Conservation (phyloP, 1,140 invertebrate species). For the Thaumatotibia leucotreta region DNA sequence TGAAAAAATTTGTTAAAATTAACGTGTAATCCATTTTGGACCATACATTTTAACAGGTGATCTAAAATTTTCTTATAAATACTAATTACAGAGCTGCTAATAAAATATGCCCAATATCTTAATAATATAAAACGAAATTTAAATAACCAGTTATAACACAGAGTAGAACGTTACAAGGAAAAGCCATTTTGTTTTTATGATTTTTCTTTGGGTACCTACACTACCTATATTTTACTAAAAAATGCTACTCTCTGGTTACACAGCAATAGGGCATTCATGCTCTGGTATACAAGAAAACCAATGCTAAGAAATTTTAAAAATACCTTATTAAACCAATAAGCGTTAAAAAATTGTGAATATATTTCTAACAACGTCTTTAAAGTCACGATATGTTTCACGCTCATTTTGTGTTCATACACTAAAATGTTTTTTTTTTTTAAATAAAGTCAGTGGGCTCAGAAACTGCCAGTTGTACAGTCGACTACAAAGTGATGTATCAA, state of each 20-base stretch:
- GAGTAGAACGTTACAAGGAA: neutral
- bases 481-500: too few relatives aligned
- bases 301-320: neutral
- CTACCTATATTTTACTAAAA: neutral
- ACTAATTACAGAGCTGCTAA: neutral
- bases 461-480: too few relatives aligned
- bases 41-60: conserved; percentile 5
- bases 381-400: neutral
- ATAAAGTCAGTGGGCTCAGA: too few relatives aligned
- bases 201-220: neutral
- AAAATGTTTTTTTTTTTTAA: too few relatives aligned
- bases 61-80: neutral
- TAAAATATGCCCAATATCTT: conserved; percentile 1
- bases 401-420: too few relatives aligned
- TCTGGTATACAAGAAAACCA: neutral
- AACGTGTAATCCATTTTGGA: neutral
- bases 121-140: neutral
- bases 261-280: neutral
- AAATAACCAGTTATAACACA: neutral
- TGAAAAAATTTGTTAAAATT: neutral
- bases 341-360: neutral
- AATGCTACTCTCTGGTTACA: neutral
- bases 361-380: neutral
- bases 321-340: neutral
- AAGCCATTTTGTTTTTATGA: neutral